phyloP scores from a whole-genome alignment of 2,797 vertebrate genomes.

The Lithobates pipiens region DNA sequence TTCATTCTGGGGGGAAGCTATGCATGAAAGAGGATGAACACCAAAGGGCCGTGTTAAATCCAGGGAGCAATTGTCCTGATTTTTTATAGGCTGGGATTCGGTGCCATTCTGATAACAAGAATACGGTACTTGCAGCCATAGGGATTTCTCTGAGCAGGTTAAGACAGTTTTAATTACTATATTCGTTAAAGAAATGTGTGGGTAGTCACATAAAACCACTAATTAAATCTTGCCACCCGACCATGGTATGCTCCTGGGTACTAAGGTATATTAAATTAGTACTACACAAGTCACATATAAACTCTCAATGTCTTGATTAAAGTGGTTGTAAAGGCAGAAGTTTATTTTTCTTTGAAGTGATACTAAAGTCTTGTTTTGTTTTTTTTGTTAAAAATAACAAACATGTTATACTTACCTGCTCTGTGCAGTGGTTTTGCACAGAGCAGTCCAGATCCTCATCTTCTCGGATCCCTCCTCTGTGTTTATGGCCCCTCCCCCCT shows the following conservation, averaged over 20 bases:
- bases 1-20: too few relatives aligned
- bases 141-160: background rate
- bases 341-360: too few relatives aligned
- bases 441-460: too few relatives aligned
- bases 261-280: background rate
- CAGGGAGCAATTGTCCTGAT: background rate
- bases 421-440: too few relatives aligned
- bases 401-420: too few relatives aligned
- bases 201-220: background rate
- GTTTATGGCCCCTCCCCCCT: too few relatives aligned
- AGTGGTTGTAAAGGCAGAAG: background rate
- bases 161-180: background rate
- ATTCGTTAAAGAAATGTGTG: background rate
- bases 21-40: background rate
- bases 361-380: too few relatives aligned
- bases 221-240: background rate
- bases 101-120: too few relatives aligned
- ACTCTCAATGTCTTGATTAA: background rate
- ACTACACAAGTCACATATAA: background rate
- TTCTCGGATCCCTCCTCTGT: too few relatives aligned
- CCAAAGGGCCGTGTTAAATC: background rate
- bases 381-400: too few relatives aligned
- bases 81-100: background rate
- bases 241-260: background rate
- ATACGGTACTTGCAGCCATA: background rate